Base-by-base conservation (phyloP, 2,888 invertebrate genomes). In the Hecatera dysodea region DNA sequence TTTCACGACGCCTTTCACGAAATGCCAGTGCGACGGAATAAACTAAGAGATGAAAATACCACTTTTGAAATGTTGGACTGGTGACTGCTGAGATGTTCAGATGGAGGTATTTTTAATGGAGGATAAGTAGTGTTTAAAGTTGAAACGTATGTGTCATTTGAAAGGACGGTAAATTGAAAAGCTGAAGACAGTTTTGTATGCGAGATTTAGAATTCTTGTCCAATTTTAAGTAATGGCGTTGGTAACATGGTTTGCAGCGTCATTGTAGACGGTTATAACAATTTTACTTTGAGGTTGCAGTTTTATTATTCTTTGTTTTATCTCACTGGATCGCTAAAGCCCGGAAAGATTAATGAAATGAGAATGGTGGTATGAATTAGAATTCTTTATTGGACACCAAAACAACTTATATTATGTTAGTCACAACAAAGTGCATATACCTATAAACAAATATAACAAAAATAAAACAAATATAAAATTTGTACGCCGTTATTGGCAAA, bases 1-100 rank as follows among this genome's bases (percentile, higher is more conserved):
- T 86, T 87, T 77, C 81, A 75, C 61, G 78, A 81, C 72, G 78
- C 77, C 86, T 82, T 86, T 83, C 80, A 79, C 75, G 71, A 78
- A 64, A 78, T 75, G 82, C 69, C 66, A 73, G 73, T 59, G 76
- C 73, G 72, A 67, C 36, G 78, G 50, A 44, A 68, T 71, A 60
- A 53, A 67, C 68, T 75, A 62, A 59, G 69, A 78, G 78, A 56
- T 67, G 75, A 36, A 78, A 72, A 81, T 74, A 80, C 75, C 46
- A 52, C 61, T 81, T 81, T 65, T 61, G 67, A 79, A 81, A 79
- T 72, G 81, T 78, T 60, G 53, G 52, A 66, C 52, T 65, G 36
- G 29, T 15, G 56, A 55, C 56, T 61, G 53, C 42, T 52, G 46
- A 55, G 22, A 62, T 62, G 39, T 42, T 44, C 19, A 17, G 11